These are phyloP conservation scores for Anser brachyrhynchus DNA, from an alignment of 2,113 vertebrate genomes.

Conservation along the genomic window DNA sequence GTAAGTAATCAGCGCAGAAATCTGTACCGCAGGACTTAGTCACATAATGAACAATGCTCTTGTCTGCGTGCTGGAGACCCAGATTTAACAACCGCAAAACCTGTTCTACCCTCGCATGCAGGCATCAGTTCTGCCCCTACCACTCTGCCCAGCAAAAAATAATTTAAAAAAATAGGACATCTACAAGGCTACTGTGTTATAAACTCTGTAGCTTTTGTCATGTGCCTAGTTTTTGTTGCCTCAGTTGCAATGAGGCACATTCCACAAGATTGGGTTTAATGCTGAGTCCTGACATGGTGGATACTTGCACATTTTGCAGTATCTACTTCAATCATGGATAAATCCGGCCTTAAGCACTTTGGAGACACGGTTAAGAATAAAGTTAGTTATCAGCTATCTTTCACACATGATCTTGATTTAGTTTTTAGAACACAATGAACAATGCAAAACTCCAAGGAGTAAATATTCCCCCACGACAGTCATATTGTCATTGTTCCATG, in stretches of 20 bases:
- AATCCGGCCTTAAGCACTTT: neutral
- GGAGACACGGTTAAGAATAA: neutral
- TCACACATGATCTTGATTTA: neutral
- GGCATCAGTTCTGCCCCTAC: neutral
- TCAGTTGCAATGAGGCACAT: neutral
- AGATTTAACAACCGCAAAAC: neutral
- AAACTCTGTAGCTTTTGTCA: neutral
- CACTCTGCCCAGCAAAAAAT: neutral
- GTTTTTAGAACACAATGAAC: neutral
- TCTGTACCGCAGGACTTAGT: neutral
- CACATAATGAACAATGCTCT: neutral
- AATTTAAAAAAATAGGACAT: rapidly evolving
- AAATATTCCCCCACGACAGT: neutral
- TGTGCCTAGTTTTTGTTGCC: neutral
- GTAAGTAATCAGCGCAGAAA: neutral
- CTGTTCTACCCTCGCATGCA: neutral
- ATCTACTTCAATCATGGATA: neutral
- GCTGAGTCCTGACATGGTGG: neutral
- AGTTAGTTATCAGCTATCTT: neutral
- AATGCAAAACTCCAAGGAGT: neutral
- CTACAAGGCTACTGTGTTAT: neutral
- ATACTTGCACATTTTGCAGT: neutral
- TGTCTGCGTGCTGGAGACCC: neutral
- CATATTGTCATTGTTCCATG: neutral
- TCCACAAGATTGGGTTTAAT: neutral